Base-by-base conservation (phyloP, 2,113 vertebrate species). In the Oreochromis niloticus region DNA sequence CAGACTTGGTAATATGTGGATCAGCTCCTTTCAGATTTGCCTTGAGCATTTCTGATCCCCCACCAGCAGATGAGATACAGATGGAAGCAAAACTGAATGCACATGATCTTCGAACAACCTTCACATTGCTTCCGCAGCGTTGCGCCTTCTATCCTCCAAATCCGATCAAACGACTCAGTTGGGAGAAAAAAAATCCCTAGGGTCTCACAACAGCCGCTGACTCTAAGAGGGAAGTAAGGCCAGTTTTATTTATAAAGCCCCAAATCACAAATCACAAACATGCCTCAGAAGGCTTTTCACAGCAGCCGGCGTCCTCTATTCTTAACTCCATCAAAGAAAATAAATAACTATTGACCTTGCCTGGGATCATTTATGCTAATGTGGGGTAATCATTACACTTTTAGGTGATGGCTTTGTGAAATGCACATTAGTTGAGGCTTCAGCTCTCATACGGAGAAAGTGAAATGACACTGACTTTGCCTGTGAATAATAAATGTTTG, bases 291-390 rank as follows among this genome's bases (percentile, higher is more conserved):
- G 80, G 56, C 39, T 61, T 63, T 66, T 34, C 13, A n/a, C 22
- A 30, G 3, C 7, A 17, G 12, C n/a, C 55, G 3, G 41, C 9
- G 2, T 57, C 7, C 57, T 24, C 55, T 63, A 85, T 78, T 85
- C 71, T 85, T 79, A 80, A 48, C 59, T 61, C 17, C 16, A 39
- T 30, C 32, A 39, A 55, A 89, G 81, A 39, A 90, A 88, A 89
- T 82, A 17, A 87, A 90, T 86, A 83, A 75, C 85, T 46, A 68
- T 3, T 90, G 88, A 91, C 81, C 90, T 91, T 85, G 86, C 12
- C 84, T 24, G 75, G 8, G 82, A 81, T 93, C 81, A 95, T 94
- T 85, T 93, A 87, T 91, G 88, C 57, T 91, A 91, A 95, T 90
- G 54, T 50, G 82, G 82, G 71, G 55, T 84, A 80, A 89, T 91